Conservation (phyloP, 2,113 vertebrate species). For the Callocephalon fimbriatum region DNA sequence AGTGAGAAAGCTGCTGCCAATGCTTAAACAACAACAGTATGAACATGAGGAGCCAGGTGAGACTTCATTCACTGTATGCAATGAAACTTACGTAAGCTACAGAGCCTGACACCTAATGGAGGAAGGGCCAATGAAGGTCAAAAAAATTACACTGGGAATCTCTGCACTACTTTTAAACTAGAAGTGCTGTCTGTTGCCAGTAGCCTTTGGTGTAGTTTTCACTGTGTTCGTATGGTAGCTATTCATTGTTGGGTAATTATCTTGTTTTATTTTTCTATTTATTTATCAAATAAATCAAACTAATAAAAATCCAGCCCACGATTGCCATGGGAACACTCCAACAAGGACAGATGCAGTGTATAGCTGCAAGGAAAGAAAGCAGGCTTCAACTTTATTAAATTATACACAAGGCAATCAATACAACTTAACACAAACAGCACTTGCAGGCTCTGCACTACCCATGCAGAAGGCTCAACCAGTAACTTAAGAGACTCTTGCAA, state of each 20-base stretch:
- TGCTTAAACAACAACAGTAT: neutral
- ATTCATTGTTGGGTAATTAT: slow-evolving; percentile 77
- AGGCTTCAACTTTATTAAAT: slow-evolving; percentile 68
- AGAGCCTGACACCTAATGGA: neutral
- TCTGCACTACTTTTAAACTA: neutral
- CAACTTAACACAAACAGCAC: slow-evolving; percentile 61
- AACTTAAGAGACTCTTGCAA: neutral
- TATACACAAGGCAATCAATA: slow-evolving; percentile 65
- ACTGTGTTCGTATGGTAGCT: slow-evolving; percentile 63
- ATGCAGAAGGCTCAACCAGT: neutral
- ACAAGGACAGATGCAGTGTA: slow-evolving; percentile 70
- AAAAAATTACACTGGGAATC: neutral
- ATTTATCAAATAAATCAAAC: slow-evolving; percentile 81
- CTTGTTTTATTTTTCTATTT: slow-evolving; percentile 79
- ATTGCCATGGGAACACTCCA: slow-evolving; percentile 75
- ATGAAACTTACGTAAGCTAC: neutral
- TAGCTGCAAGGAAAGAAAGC: slow-evolving; percentile 60
- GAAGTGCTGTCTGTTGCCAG: slow-evolving; percentile 7
- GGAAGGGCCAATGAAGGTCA: slow-evolving; percentile 1
- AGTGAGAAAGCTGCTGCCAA: neutral
- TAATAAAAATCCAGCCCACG: slow-evolving; percentile 76
- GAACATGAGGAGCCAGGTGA: neutral
- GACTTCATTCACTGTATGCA: neutral
- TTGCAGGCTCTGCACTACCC: slow-evolving; percentile 18
- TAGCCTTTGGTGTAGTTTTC: slow-evolving; percentile 53